Conservation (phyloP, 2,797 vertebrate genomes). For the Podargus strigoides region DNA sequence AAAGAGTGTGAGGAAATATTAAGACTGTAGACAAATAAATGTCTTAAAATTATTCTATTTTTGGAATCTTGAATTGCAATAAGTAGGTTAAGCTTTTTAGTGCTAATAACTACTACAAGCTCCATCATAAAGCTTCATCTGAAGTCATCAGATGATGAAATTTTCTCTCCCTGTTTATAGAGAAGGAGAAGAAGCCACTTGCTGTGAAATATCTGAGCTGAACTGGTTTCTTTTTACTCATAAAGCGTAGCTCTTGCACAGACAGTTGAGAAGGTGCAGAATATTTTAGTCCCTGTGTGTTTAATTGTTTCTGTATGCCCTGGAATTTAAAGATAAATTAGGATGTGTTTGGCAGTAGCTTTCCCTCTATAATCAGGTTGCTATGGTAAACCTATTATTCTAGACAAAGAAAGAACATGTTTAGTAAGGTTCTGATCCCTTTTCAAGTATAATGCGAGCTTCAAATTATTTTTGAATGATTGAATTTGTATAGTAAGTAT, state of each 20-base stretch:
- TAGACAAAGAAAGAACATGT: slow-evolving; percentile 37
- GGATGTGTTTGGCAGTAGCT: slow-evolving; percentile 43
- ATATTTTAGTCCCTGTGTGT: slow-evolving; percentile 18
- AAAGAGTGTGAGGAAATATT: not conserved
- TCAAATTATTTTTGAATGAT: slow-evolving; percentile 65
- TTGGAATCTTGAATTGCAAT: not conserved
- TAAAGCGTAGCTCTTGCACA: not conserved
- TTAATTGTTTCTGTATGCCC: slow-evolving; percentile 55
- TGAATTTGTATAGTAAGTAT: slow-evolving; percentile 16
- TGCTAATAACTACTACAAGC: not conserved
- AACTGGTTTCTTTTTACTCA: not conserved
- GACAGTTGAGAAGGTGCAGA: slow-evolving; percentile 3
- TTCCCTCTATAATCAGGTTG: slow-evolving; percentile 65
- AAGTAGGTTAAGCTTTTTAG: not conserved
- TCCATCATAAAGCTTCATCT: not conserved
- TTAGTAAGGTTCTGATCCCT: slow-evolving; percentile 60
- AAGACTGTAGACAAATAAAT: not conserved
- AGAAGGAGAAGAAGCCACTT: not conserved
- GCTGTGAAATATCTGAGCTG: not conserved
- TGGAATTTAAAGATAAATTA: slow-evolving; percentile 57
- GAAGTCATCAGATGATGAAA: not conserved
- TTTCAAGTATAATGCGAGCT: slow-evolving; percentile 61
- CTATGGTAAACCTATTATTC: slow-evolving; percentile 75
- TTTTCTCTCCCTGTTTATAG: not conserved
- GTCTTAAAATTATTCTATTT: not conserved